These are phyloP conservation scores for Peromyscus eremicus DNA, from an alignment of 2,797 vertebrate species.

Conservation along the genomic window DNA sequence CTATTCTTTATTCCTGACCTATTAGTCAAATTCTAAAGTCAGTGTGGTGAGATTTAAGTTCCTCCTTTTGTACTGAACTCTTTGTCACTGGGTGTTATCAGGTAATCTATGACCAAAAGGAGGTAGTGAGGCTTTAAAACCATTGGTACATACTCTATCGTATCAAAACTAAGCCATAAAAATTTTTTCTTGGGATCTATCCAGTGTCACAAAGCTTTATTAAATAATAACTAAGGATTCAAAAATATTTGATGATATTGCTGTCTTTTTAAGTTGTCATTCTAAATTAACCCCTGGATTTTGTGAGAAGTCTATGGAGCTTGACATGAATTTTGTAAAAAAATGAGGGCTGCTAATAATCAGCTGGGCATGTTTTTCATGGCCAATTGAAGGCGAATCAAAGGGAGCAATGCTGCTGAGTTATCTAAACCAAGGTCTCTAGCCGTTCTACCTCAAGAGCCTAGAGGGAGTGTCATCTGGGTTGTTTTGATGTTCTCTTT, in stretches of 20 bases:
- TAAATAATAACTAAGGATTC: conserved; percentile 54
- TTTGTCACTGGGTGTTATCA: conserved; percentile 26
- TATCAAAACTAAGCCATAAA: conserved; percentile 34
- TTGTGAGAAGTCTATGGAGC: not conserved
- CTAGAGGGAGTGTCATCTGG: not conserved
- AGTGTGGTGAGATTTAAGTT: conserved; percentile 47
- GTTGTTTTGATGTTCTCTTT: not conserved
- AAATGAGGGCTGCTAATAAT: not conserved
- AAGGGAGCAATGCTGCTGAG: not conserved
- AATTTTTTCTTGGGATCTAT: conserved; percentile 65
- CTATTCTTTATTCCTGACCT: conserved; percentile 50
- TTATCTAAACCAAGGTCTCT: not conserved
- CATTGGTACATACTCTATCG: conserved; percentile 46
- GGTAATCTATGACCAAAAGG: conserved; percentile 53
- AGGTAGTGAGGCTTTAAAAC: conserved; percentile 26
- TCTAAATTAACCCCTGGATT: conserved; percentile 59
- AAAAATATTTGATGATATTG: conserved; percentile 42
- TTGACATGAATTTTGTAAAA: conserved; percentile 61
- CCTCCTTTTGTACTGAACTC: conserved; percentile 53
- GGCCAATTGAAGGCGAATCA: conserved; percentile 37
- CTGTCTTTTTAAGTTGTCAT: conserved; percentile 15
- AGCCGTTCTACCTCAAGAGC: conserved; percentile 22
- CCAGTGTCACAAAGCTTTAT: conserved; percentile 39
- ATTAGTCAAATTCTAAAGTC: conserved; percentile 64
- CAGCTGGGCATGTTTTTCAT: not conserved